A percentile compares a stretch with the other conserved stretches of the same genome.
Conservation (phyloP, 2,113 vertebrate species). For the Megatriorchis doriae region DNA sequence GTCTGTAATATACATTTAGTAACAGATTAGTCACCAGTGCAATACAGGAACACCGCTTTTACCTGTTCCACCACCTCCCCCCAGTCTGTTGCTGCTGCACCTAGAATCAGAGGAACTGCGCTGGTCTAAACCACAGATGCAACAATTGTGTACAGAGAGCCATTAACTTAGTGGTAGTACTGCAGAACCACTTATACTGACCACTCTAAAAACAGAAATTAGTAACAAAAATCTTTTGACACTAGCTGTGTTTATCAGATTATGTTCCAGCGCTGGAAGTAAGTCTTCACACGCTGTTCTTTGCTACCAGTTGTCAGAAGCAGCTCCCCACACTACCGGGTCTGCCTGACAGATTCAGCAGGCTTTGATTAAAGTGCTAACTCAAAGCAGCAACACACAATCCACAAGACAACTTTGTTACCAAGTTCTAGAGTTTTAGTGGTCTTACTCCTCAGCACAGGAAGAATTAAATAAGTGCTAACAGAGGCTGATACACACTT, state of each 20-base stretch:
- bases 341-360: neutral
- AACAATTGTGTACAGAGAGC: neutral
- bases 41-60: neutral
- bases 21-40: neutral
- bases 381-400: neutral
- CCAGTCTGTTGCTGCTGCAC: neutral
- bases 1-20: neutral
- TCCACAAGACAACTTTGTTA: neutral
- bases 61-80: neutral
- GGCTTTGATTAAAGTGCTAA: neutral
- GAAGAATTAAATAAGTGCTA: neutral
- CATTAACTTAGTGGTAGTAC: neutral
- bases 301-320: neutral
- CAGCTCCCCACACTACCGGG: neutral
- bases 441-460: neutral
- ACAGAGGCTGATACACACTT: neutral
- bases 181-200: neutral
- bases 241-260: neutral
- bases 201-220: neutral
- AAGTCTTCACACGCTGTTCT: neutral
- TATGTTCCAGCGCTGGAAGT: neutral
- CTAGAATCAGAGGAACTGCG: neutral
- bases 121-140: neutral
- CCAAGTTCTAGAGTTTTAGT: neutral
- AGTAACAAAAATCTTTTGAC: neutral